Conservation (phyloP, 2,888 invertebrate species). For the Halictus ligatus region DNA sequence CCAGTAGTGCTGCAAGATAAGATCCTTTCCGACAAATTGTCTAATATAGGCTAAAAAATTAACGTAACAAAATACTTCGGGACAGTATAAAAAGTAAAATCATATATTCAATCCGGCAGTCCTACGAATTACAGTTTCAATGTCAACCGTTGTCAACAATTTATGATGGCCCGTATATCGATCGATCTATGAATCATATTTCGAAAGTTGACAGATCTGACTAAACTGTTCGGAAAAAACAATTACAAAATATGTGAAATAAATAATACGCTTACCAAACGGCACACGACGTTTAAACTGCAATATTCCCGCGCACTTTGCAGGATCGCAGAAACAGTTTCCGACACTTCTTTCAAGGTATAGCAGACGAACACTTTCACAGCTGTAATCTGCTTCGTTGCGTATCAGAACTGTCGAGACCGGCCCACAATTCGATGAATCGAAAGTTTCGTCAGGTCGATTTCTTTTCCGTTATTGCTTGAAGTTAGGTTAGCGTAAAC, state of each 20-base stretch:
- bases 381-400: not conserved
- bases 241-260: not conserved
- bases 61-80: not conserved
- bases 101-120: not conserved
- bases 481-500: conserved; percentile 23
- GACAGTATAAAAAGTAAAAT: not conserved
- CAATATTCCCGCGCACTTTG: conserved; percentile 20
- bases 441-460: conserved; percentile 7
- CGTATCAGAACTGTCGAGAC: not conserved
- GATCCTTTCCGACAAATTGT: not conserved
- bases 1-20: not conserved
- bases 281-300: not conserved
- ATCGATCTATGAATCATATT: conserved; percentile 6
- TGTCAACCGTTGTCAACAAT: not conserved
- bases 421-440: conserved; percentile 12
- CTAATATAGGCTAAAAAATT: not conserved
- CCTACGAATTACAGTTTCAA: not conserved
- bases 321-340: not conserved
- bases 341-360: not conserved
- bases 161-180: not conserved
- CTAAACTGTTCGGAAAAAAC: not conserved
- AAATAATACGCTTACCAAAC: conserved; percentile 18
- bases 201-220: not conserved
- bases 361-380: not conserved
- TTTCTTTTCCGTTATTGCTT: not conserved